Base-by-base conservation (phyloP, 2,888 invertebrate genomes). In the Physocephala rufipes region DNA sequence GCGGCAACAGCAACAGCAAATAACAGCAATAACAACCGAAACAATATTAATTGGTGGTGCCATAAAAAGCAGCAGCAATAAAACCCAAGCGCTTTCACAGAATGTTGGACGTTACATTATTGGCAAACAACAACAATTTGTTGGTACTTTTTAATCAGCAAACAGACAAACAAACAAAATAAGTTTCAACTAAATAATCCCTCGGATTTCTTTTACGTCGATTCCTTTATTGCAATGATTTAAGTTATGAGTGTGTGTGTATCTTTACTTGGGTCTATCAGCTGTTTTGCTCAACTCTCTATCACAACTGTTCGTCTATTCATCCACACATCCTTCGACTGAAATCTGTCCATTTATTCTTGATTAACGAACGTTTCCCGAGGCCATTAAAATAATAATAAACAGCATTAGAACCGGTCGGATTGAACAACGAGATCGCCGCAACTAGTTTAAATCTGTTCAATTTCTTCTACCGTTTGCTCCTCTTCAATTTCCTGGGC, bases 351-450 rank as follows among this genome's bases (percentile, higher is more conserved):
- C 26, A 16, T n/a, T 4, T n/a, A 16, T 9, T 5, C 24, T 19
- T 36, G 66, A 55, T 51, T 53, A 36, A 30, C 66, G 53, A 68
- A 67, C 28, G 61, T 47, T 68, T 61, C 59, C 67, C 30, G 28
- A 61, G 67, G 67, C 49, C 67, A 61, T 61, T 68, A 61, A 67
- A 68, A 59, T 58, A 47, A 24, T 49, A 68, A 68, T 68, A 68
- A 68, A 68, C 21, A 61, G 61, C 67, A 68, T 68, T 61, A 45
- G 59, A 47, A 30, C 47, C 61, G 45, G 30, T 49, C 47, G 36
- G 36, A 7, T 28, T 19, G 53, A 43, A 16, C 45, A 12, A 9
- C 24, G 16, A 49, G 28, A 16, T 19, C 65, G 51, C 16, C 0
- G 2, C 49, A 49, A 13, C 49, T n/a, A 13, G 4, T 49, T n/a